These are phyloP conservation scores for Sisyra terminalis DNA, from an alignment of 2,888 invertebrate species.

Conservation along the genomic window DNA sequence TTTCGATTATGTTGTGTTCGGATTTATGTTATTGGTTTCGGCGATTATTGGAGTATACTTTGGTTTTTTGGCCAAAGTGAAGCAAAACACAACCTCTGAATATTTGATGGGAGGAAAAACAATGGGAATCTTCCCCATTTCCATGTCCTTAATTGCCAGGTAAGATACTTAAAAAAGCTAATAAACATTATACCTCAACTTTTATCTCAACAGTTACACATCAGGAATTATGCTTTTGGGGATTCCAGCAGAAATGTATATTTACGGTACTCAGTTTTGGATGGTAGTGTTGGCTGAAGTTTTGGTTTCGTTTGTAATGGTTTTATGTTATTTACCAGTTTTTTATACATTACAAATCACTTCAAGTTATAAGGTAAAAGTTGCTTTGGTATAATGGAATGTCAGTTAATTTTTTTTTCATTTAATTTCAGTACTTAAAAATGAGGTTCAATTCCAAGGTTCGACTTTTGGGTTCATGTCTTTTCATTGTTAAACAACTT, in stretches of 20 bases:
- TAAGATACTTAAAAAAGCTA: conserved; percentile 27
- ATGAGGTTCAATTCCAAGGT: conserved; percentile 49
- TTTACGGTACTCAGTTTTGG: conserved; percentile 58
- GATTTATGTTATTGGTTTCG: conserved; percentile 43
- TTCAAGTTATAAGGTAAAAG: conserved; percentile 53
- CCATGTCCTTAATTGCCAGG: conserved; percentile 64
- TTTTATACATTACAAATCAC: conserved; percentile 58
- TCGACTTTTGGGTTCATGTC: conserved; percentile 45
- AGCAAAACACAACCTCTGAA: conserved; percentile 51
- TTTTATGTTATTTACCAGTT: conserved; percentile 49
- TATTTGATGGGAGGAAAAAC: conserved; percentile 60
- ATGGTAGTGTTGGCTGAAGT: conserved; percentile 44
- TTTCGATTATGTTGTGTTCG: conserved; percentile 49
- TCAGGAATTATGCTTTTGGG: conserved; percentile 58
- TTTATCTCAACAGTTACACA: conserved; percentile 37
- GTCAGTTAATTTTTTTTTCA: background rate
- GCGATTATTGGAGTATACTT: conserved; percentile 53
- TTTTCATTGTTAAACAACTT: conserved; percentile 57
- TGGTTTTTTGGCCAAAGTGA: conserved; percentile 48
- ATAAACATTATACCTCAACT: conserved; percentile 2
- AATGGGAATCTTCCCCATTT: conserved; percentile 61
- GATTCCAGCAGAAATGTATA: conserved; percentile 60
- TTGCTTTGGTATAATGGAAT: too few relatives aligned
- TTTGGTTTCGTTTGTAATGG: conserved; percentile 48
- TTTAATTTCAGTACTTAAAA: conserved; percentile 44